Percentiles rank a stretch among this genome's conserved stretches.
Evolutionary conservation across 2,888 invertebrate genomes (phyloP).

Genomic region (Drosophila parthenogenetica): DNA sequence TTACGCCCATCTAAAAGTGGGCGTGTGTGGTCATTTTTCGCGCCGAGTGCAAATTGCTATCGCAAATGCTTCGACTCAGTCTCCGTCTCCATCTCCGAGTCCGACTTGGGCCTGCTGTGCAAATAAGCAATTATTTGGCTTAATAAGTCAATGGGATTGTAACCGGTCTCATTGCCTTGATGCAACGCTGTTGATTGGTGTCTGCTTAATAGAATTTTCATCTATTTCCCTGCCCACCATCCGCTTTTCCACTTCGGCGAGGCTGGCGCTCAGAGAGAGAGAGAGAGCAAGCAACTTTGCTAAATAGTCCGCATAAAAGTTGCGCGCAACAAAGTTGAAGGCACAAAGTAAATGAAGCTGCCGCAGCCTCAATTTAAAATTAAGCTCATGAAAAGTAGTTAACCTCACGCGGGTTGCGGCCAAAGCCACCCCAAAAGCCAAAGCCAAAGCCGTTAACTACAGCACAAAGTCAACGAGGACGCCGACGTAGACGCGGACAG

Average conservation of each 20-base stretch:
- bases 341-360: constrained; percentile 76
- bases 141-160: constrained; percentile 75
- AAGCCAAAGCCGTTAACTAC: constrained; percentile 74
- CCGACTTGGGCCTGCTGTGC: constrained; percentile 33
- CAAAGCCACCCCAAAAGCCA: constrained; percentile 55
- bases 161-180: constrained; percentile 53
- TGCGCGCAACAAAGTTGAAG: constrained; percentile 73
- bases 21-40: constrained; percentile 73
- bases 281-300: constrained; percentile 47
- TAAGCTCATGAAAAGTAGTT: constrained; percentile 79
- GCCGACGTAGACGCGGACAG: constrained; percentile 6
- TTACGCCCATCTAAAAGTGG: constrained; percentile 52
- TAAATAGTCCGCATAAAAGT: constrained; percentile 74
- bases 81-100: neutral
- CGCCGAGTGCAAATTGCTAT: constrained; percentile 70
- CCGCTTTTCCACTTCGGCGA: neutral
- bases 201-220: constrained; percentile 68
- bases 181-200: constrained; percentile 50
- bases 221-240: neutral
- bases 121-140: constrained; percentile 78
- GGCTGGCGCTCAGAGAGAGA: neutral
- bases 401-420: constrained; percentile 65
- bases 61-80: neutral
- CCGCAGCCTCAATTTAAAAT: constrained; percentile 77
- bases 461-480: constrained; percentile 70